phyloP scores from a whole-genome alignment of 2,888 invertebrate species.

The Adelphocoris suturalis region DNA sequence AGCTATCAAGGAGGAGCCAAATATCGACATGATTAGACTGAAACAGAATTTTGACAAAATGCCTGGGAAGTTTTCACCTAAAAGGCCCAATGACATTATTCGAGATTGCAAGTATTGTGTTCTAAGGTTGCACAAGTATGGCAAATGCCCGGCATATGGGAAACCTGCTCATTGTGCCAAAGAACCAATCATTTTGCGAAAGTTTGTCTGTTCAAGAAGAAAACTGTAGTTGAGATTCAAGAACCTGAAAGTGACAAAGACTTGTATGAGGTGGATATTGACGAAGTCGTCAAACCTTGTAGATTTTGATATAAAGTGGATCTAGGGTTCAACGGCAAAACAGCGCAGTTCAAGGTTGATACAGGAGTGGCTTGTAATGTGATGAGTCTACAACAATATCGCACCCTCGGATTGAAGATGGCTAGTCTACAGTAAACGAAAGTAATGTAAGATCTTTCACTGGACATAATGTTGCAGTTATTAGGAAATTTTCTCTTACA shows the following conservation, averaged over 20 bases:
- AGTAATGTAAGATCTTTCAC: constrained; percentile 52
- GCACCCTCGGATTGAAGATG: not conserved
- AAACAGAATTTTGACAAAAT: not conserved
- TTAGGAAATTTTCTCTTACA: constrained; percentile 12
- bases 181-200: too few relatives aligned
- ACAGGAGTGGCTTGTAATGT: constrained; percentile 55
- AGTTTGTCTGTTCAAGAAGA: too few relatives aligned
- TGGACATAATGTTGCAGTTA: constrained; percentile 19
- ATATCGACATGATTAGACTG: constrained; percentile 44
- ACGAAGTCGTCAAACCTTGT: not conserved
- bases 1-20: not conserved
- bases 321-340: not conserved
- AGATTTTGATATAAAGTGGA: constrained; percentile 12
- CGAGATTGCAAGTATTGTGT: too few relatives aligned
- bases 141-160: too few relatives aligned
- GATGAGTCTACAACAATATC: not conserved
- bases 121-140: too few relatives aligned
- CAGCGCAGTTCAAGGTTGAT: constrained; percentile 37
- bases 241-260: constrained; percentile 17
- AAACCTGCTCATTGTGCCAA: too few relatives aligned
- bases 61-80: too few relatives aligned
- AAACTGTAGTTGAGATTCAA: too few relatives aligned
- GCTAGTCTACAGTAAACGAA: not conserved
- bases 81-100: too few relatives aligned
- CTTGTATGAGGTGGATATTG: not conserved